A percentile compares a stretch with the other conserved stretches of the same genome.
phyloP scores from a whole-genome alignment of 2,797 vertebrate genomes.

The Hozukius guyotensis region DNA sequence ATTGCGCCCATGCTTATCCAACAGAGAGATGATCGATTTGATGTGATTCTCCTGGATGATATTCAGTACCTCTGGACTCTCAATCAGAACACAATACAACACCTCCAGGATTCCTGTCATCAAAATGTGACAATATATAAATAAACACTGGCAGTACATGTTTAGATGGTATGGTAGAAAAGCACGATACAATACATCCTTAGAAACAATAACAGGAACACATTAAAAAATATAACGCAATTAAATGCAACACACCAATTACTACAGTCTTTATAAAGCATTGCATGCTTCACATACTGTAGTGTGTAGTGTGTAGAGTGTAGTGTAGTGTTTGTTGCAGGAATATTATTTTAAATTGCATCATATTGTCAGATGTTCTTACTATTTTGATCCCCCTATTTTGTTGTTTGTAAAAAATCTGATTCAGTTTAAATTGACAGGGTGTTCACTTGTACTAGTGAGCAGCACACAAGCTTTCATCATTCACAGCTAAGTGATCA shows the following conservation, averaged over 20 bases:
- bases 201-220: not conserved
- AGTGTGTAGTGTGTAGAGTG: no score
- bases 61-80: constrained; percentile 96
- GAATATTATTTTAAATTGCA: not conserved
- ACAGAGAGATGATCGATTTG: constrained; percentile 95
- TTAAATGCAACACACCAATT: not conserved
- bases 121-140: constrained; percentile 3
- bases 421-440: not conserved
- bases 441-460: not conserved
- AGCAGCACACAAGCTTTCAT: not conserved
- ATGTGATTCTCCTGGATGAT: constrained; percentile 98
- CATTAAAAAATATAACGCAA: not conserved
- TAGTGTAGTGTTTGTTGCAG: not conserved
- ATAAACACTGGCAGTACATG: not conserved
- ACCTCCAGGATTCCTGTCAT: constrained; percentile 94
- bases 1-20: constrained; percentile 96
- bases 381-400: not conserved
- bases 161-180: not conserved
- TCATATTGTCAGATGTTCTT: not conserved
- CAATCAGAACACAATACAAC: constrained; percentile 94
- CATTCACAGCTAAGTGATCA: not conserved
- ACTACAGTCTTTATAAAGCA: not conserved
- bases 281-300: not conserved
- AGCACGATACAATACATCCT: not conserved
- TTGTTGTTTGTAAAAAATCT: not conserved